These are phyloP conservation scores for Sparus aurata DNA, from an alignment of 2,797 vertebrate species.

Conservation along the genomic window DNA sequence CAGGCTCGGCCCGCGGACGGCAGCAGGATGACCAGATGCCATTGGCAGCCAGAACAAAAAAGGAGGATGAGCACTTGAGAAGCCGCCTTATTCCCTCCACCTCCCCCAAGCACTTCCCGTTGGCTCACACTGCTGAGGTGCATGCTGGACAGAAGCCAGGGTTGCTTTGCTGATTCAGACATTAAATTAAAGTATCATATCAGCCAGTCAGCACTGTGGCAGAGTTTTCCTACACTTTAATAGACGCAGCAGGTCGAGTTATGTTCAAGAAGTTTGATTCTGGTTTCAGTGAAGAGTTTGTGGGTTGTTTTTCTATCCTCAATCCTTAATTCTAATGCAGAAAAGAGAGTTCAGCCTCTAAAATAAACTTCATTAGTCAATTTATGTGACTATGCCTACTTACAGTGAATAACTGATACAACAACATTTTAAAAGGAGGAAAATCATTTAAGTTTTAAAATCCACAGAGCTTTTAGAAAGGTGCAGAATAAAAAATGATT, in stretches of 20 bases:
- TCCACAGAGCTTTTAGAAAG: no score
- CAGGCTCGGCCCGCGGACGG: slow-evolving; percentile 18
- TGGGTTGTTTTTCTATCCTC: not conserved
- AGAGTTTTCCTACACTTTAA: not conserved
- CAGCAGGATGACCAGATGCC: slow-evolving; percentile 60
- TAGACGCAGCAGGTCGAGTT: not conserved
- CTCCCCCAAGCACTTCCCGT: not conserved
- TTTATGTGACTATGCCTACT: not conserved
- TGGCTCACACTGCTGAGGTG: slow-evolving; percentile 29
- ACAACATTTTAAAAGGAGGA: no score
- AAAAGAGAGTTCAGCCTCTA: not conserved
- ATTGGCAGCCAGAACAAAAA: slow-evolving; percentile 53
- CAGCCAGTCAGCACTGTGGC: slow-evolving; percentile 21
- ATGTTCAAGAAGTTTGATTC: not conserved
- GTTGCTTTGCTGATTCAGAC: slow-evolving; percentile 37
- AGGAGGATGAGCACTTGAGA: slow-evolving; percentile 34
- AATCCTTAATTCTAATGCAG: not conserved
- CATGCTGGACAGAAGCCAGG: slow-evolving; percentile 24
- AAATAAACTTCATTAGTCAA: not conserved
- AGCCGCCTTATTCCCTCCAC: not conserved
- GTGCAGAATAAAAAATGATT: no score
- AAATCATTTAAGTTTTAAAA: no score
- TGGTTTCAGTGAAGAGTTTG: not conserved
- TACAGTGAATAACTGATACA: not conserved
- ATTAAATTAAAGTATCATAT: slow-evolving; percentile 39